phyloP scores from a whole-genome alignment of 2,113 vertebrate genomes.

The Sander lucioperca region DNA sequence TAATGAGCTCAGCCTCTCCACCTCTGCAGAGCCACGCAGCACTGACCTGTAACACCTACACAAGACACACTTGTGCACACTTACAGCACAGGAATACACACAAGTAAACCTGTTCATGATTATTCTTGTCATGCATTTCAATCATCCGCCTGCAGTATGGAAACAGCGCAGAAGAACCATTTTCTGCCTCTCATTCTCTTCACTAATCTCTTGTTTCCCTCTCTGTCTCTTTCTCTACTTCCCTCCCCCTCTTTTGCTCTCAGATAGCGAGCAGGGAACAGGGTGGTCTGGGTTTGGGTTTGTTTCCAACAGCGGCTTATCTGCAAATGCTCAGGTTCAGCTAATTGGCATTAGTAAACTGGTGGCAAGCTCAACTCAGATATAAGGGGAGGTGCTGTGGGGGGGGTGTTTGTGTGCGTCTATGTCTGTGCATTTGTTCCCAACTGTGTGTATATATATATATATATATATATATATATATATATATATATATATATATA shows the following conservation, averaged over 20 bases:
- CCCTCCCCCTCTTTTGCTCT: background rate
- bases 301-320: constrained; percentile 72
- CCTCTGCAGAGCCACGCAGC: constrained; percentile 29
- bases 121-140: constrained; percentile 15
- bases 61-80: background rate
- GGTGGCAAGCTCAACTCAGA: constrained; percentile 56
- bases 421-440: constrained; percentile 45
- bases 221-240: background rate
- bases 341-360: constrained; percentile 83
- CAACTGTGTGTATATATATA: constrained; percentile 32
- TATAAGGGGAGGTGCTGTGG: constrained; percentile 38
- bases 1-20: constrained; percentile 43
- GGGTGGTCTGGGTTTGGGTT: constrained; percentile 57
- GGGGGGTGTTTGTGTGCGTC: constrained; percentile 27
- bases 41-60: constrained; percentile 29
- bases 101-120: constrained; percentile 8
- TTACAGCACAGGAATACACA: constrained; percentile 15
- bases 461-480: too few relatives aligned
- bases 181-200: constrained; percentile 33
- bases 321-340: constrained; percentile 76
- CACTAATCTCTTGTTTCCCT: constrained; percentile 8
- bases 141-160: constrained; percentile 9
- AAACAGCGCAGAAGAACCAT: background rate
- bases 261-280: background rate
- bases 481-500: too few relatives aligned